Conservation (phyloP, 2,113 vertebrate genomes). For the Loxodonta africana region DNA sequence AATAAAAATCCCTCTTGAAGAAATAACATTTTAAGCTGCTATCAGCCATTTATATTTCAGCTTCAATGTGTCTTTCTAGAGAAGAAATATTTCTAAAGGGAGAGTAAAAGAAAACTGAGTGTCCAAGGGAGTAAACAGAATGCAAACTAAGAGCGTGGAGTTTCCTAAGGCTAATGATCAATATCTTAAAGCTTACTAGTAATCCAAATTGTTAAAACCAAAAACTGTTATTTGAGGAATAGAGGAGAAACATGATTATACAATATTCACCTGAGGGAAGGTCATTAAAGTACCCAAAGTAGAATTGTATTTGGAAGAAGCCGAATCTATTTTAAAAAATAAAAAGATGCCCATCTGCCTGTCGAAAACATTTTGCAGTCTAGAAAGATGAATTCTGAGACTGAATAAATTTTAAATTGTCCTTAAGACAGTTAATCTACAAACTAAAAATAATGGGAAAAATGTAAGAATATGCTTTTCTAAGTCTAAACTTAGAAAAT, state of each 20-base stretch:
- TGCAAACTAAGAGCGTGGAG: not conserved
- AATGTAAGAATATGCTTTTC: not conserved
- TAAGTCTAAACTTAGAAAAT: not conserved
- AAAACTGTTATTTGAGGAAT: not conserved
- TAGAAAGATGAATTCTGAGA: not conserved
- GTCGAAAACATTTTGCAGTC: not conserved
- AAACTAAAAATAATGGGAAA: not conserved
- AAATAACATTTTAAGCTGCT: not conserved
- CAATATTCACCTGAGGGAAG: not conserved
- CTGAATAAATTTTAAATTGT: not conserved
- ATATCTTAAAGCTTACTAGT: not conserved
- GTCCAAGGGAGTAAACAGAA: not conserved
- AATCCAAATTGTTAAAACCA: constrained; percentile 5
- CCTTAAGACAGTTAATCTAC: constrained; percentile 16
- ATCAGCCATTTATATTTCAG: not conserved
- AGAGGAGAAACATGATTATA: not conserved
- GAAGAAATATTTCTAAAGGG: not conserved
- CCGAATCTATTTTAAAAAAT: not conserved
- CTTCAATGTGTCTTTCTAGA: not conserved
- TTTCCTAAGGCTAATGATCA: not conserved
- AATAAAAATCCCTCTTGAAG: not conserved
- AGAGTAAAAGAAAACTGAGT: constrained; percentile 26
- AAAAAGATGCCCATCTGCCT: not conserved
- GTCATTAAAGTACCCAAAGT: not conserved
- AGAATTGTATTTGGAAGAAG: not conserved